Base-by-base conservation (phyloP, 2,888 invertebrate species). In the Lobophora halterata region DNA sequence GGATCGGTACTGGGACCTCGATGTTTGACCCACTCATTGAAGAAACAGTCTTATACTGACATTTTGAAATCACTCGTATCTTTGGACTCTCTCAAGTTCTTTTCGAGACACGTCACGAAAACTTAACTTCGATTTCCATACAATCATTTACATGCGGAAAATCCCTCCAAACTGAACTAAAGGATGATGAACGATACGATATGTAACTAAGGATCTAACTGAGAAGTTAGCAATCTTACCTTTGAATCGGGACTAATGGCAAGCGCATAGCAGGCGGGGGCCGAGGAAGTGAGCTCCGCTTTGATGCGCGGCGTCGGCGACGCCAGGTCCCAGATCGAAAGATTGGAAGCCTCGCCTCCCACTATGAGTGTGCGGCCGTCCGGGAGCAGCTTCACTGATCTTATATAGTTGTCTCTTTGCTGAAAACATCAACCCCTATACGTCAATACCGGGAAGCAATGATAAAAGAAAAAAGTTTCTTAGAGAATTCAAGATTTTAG, bases 211-310 rank as follows among this genome's bases (percentile, higher is more conserved):
- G 14, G 3, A 5, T 14, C 14, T 14, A 3, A 14, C 5, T 3
- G 14, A 3, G 14, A 13, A 7, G 13, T 5, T 17, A 18, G n/a
- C 5, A 21, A 14, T 3, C 7, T 41, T 64, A 90, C 91, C 89
- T 97, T 97, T 19, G 96, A 96, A 77, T 98, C 98, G 0, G 97
- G 97, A 61, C 96, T 96, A 61, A 98, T 97, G 37, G 98, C 97
- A 6, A 98, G 90, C n/a, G 98, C 98, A 73, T 98, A 98, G 80
- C 98, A 98, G 0, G 98, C 98, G 1, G 97, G 97, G 1, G 97
- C 97, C 36, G 94, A 95, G 0, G 97, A 97, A 4, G 97, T 97
- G 49, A 98, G 90, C 79, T 97, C 97, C 1, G 96, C 96, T 79
- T 97, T 97, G 65, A 97, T 96, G 31, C 96, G 86, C 2, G 97